phyloP scores from a whole-genome alignment of 2,888 invertebrate species.

The Plutella xylostella region DNA sequence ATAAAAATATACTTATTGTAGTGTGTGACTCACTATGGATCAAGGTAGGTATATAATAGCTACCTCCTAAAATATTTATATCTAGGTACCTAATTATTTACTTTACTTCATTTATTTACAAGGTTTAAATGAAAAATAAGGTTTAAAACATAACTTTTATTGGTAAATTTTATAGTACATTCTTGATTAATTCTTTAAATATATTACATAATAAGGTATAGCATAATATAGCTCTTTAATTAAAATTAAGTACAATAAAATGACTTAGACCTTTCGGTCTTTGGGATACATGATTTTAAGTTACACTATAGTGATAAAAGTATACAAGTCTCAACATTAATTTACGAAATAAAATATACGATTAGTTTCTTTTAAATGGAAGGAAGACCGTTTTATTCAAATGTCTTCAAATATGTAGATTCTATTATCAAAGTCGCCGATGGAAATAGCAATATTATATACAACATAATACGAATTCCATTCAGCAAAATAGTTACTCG shows the following conservation, averaged over 20 bases:
- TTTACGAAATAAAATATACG: not conserved
- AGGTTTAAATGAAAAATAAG: not conserved
- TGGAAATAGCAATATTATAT: slow-evolving; percentile 57
- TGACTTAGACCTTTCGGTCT: slow-evolving; percentile 60
- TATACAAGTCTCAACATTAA: not conserved
- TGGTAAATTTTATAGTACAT: slow-evolving; percentile 59
- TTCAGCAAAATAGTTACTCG: slow-evolving; percentile 22
- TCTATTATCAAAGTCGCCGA: slow-evolving; percentile 22
- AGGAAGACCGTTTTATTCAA: not conserved
- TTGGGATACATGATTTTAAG: slow-evolving; percentile 36
- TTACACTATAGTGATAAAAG: slow-evolving; percentile 18
- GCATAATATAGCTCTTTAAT: slow-evolving; percentile 20
- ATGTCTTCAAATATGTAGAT: not conserved
- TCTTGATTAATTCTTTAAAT: slow-evolving; percentile 47
- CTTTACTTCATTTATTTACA: not conserved
- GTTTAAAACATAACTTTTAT: slow-evolving; percentile 50
- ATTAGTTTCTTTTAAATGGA: too few relatives aligned
- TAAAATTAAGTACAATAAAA: slow-evolving; percentile 46
- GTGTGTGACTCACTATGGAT: too few relatives aligned
- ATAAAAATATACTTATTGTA: too few relatives aligned
- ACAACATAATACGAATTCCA: slow-evolving; percentile 60
- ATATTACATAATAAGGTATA: slow-evolving; percentile 53
- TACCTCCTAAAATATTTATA: too few relatives aligned
- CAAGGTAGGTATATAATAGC: too few relatives aligned
- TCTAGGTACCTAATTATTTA: not conserved